Base-by-base conservation (phyloP, 1,140 invertebrate genomes). In the Stegodyphus mimosarum region DNA sequence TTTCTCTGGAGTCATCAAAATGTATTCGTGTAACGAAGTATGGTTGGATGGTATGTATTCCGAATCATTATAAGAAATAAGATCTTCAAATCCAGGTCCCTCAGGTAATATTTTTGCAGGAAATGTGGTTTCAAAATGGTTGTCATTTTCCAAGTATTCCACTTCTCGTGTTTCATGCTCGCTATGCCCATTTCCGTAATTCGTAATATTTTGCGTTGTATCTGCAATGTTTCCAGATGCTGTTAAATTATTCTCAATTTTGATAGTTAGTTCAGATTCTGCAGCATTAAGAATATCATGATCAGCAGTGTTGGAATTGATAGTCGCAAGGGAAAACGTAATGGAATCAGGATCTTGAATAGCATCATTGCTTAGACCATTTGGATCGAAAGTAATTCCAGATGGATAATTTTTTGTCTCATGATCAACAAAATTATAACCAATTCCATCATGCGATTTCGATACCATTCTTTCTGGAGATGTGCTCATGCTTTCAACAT, bases 271-370 rank as follows among this genome's bases (percentile, higher is more conserved):
- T 50, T 49, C 70, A 13, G 18, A 33, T 17, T 6, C 17, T 5
- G 6, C 6, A 7, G 50, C 6, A 15, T 53, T 48, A 11, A 15
- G 7, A 13, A 13, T 48, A 7, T 10, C 10, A 6, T 50, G 33
- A 18, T 17, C 15, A 6, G 7, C 18, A n/a, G 60, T 63, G n/a
- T 63, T 63, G n/a, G 60, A 13, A 9, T 69, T 51, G 7, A 49
- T 51, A n/a, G 67, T 33, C 5, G 60, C 18, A 49, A 75, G 15
- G 6, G 63, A 75, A 75, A 83, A 83, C 17, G 72, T 67, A 10
- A 83, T 15, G 6, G 81, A 83, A 15, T 83, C 81, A 7, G 81
- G 81, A 55, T 83, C 81, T 69, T 74, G 81, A 67, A 72, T 50
- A 55, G 6, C 48, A n/a, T 72, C n/a, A n/a, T 83, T 66, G 33